A percentile compares a stretch with the other conserved stretches of the same genome.
Evolutionary conservation across 2,113 vertebrate species (phyloP).

Genomic region (Acinonyx jubatus): DNA sequence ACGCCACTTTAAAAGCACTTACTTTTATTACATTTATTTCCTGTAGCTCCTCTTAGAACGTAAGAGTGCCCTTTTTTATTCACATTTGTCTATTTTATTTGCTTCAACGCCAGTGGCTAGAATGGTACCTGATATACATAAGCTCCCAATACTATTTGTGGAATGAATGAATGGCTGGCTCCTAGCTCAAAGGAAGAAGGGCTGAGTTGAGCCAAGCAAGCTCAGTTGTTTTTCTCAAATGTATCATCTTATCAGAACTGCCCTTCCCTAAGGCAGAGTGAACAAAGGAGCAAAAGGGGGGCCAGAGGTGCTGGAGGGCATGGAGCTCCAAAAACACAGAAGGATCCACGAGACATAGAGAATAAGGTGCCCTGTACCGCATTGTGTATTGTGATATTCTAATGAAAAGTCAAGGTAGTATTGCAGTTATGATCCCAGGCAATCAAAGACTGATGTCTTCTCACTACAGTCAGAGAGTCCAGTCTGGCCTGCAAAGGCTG

Average conservation of each 20-base stretch:
- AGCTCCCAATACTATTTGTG: not conserved
- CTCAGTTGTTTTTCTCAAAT: not conserved
- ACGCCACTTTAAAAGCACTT: not conserved
- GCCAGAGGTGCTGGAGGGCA: rapidly evolving
- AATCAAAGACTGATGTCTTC: not conserved
- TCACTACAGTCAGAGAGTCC: not conserved
- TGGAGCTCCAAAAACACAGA: not conserved
- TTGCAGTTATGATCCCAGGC: not conserved
- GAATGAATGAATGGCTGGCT: not conserved
- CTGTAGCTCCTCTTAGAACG: not conserved
- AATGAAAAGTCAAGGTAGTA: not conserved
- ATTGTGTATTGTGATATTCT: not conserved
- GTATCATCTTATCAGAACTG: not conserved
- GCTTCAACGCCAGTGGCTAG: not conserved
- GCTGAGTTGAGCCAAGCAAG: not conserved
- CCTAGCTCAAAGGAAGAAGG: not conserved
- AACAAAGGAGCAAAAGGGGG: not conserved
- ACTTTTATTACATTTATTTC: not conserved
- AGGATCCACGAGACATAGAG: not conserved
- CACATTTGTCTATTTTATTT: not conserved
- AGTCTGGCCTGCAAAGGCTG: not conserved
- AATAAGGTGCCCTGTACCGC: not conserved
- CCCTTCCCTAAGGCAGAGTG: not conserved
- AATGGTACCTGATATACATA: not conserved
- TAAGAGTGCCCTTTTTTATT: not conserved